These are phyloP conservation scores for Silurus aristotelis DNA, from an alignment of 2,797 vertebrate species.

Conservation along the genomic window DNA sequence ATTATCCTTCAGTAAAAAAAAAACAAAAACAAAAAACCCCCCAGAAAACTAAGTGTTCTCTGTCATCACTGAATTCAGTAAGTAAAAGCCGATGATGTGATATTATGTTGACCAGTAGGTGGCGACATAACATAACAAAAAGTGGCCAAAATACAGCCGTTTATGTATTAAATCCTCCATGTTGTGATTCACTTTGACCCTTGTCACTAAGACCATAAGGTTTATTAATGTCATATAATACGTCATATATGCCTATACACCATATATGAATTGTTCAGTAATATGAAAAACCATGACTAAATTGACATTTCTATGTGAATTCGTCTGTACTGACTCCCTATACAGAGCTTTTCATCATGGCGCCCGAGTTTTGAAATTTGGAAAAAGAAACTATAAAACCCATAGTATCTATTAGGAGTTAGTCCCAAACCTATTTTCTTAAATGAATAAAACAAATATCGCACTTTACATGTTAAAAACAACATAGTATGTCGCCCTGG, in stretches of 20 bases:
- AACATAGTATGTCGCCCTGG: neutral
- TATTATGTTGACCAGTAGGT: conserved; percentile 24
- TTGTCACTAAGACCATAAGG: neutral
- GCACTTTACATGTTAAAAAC: neutral
- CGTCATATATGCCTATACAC: neutral
- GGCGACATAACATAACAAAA: conserved; percentile 22
- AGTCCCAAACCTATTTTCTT: neutral
- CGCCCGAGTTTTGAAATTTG: neutral
- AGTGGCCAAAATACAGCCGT: neutral
- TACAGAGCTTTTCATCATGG: conserved; percentile 18
- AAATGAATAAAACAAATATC: neutral
- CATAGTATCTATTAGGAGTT: neutral
- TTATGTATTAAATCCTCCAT: conserved; percentile 35
- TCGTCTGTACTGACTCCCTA: neutral
- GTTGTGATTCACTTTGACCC: conserved; percentile 36
- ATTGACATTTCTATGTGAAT: neutral
- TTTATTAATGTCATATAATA: neutral
- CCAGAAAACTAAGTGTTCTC: neutral
- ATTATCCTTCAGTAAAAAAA: too few relatives aligned
- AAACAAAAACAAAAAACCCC: too few relatives aligned
- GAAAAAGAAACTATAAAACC: neutral
- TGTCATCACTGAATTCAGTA: neutral
- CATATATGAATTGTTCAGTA: neutral
- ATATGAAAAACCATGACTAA: neutral
- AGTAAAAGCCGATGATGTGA: neutral